Conservation (phyloP, 2,113 vertebrate species). For the Siniperca chuatsi region DNA sequence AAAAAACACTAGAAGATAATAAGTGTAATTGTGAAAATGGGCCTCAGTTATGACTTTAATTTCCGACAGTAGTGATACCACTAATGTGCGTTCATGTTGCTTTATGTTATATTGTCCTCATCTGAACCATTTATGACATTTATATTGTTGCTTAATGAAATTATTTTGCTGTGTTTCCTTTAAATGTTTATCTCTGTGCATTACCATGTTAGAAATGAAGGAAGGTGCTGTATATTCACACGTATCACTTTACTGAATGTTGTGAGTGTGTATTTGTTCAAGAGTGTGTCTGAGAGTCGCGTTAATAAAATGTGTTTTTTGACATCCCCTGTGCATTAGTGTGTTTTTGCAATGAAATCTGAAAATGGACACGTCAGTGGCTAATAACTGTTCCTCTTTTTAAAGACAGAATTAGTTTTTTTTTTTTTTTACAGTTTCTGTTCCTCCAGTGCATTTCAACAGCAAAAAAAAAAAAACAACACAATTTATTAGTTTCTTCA, state of each 20-base stretch:
- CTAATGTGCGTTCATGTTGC: constrained; percentile 32
- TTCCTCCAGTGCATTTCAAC: constrained; percentile 35
- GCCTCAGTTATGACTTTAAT: constrained; percentile 1
- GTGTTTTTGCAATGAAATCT: background rate
- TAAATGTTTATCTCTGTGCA: constrained; percentile 9
- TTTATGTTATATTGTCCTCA: background rate
- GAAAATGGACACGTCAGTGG: constrained; percentile 6
- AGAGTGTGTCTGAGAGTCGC: constrained; percentile 17
- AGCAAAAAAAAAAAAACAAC: background rate
- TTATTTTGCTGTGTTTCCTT: constrained; percentile 32
- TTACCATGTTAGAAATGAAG: constrained; percentile 25
- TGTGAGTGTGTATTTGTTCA: constrained; percentile 40
- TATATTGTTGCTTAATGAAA: constrained; percentile 31
- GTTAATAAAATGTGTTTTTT: constrained; percentile 64
- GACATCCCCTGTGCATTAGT: background rate
- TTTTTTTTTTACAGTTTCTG: constrained; percentile 49
- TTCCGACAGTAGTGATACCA: background rate
- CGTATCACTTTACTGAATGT: constrained; percentile 36
- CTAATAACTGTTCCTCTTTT: constrained; percentile 32
- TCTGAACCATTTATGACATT: constrained; percentile 7
- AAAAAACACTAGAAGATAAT: background rate
- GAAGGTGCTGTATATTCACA: background rate
- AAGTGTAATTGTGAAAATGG: background rate
- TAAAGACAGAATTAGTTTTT: background rate
- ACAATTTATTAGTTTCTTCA: background rate